Evolutionary conservation across 2,797 vertebrate species (phyloP), one percentile per base, ranked within the genome.

Genomic region (Acipenser oxyrinchus): DNA sequence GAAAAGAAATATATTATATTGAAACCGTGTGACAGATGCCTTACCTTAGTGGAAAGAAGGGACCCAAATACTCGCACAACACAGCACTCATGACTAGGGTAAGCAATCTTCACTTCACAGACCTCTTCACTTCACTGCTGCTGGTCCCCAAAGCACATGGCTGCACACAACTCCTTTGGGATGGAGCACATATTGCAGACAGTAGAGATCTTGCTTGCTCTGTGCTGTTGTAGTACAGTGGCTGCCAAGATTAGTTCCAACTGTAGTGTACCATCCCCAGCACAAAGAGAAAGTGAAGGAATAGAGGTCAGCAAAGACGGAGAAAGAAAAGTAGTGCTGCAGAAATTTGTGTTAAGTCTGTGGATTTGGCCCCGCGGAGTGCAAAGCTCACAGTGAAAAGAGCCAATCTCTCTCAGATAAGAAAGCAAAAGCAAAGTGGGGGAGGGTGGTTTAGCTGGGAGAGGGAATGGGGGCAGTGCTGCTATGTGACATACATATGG

Each of bases 401-500:
- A 76, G 69, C 75, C 71, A 73, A 55, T 63, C 69, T 50, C 78
- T 78, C 68, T 68, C 69, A 69, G 72, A 66, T 60, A 37, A 51
- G 18, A 57, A 69, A 76, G 72, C 69, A 69, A 78, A 82, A 69
- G 77, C 74, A 73, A 70, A 70, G 62, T 10, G 23, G 58, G 65
- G n/a, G 18, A 64, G 51, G 8, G 18, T 12, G 15, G 49, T 65
- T 10, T 49, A 49, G 7, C 9, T 55, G 51, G 23, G 67, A 52
- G 60, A 63, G 68, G 66, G 37, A 57, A 49, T 68, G 55, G 66
- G 71, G 78, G 77, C 70, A 75, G 76, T 69, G 76, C 73, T 78
- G 77, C 77, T 83, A 88, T 91, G 87, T 89, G 89, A 90, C 84
- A 87, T 85, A 87, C 87, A 89, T 90, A 86, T 82, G 78, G 83